A percentile compares a stretch with the other conserved stretches of the same genome.
Conservation (phyloP, 2,113 vertebrate species). For the Cyanistes caeruleus region DNA sequence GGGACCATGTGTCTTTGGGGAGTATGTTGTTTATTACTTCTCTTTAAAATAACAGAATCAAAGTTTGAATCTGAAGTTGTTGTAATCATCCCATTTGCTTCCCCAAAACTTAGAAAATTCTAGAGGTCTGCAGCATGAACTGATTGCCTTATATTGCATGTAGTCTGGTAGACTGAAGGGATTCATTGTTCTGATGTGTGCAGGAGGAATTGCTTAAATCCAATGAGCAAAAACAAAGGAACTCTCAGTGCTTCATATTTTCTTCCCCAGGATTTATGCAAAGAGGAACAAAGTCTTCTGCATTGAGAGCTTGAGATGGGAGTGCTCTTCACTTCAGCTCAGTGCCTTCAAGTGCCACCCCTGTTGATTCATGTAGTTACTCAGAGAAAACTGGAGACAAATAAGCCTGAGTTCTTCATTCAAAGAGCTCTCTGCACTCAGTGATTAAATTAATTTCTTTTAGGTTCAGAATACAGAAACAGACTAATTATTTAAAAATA, state of each 20-base stretch:
- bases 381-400: background rate
- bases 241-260: slow-evolving; percentile 39
- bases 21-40: background rate
- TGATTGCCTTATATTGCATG: background rate
- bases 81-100: background rate
- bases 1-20: fast-evolving
- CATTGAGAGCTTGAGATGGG: background rate
- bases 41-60: background rate
- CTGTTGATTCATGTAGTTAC: background rate
- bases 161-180: slow-evolving; percentile 21
- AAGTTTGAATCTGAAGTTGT: background rate
- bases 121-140: background rate
- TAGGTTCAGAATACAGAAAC: background rate
- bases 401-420: background rate
- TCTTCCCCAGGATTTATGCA: slow-evolving; percentile 32
- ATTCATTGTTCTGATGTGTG: slow-evolving; percentile 52
- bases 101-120: background rate
- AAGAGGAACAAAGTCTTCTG: slow-evolving; percentile 34
- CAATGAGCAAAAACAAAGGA: slow-evolving; percentile 55
- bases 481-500: background rate
- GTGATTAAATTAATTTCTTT: background rate
- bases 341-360: background rate
- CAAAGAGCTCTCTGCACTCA: background rate
- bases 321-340: background rate
- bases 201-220: slow-evolving; percentile 49